Evolutionary conservation across 53 echinoderm and acorn worm genomes (phyloP), one percentile per base, ranked within the genome.

Genomic region (Hippasteria phrygiana): DNA sequence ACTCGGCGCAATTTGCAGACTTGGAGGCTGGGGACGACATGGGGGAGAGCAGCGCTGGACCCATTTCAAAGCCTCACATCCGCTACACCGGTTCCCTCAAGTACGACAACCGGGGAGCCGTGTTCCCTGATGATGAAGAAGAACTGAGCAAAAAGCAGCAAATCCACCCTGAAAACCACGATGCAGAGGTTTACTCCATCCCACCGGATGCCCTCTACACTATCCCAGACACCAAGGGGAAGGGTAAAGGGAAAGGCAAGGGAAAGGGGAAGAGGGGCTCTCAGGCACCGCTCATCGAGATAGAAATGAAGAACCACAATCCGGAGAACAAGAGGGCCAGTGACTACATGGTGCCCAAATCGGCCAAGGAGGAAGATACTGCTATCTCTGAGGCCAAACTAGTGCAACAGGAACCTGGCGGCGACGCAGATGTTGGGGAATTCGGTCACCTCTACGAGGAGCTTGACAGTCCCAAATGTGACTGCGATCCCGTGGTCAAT

Each of bases 1-100:
- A 97, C 33, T 91, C 97, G 18, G 87, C 91, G 37, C 62, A 86
- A 1, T 96, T 96, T 88, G 93, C 95, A 37, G 93, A 90, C 62
- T 71, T 95, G 31, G 91, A 78, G 24, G 20, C 6, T 2, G 43
- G 72, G 17, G 85, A 86, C 28, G 76, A 65, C 39, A 5, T 28
- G 48, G 77, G 64, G 39, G 79, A 69, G 89, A 79, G 70, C 78
- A 70, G 37, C 34, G 8, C 24, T n/a, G 81, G 63, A 7, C 41
- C 24, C 26, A 31, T 29, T 11, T 81, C 81, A 18, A 65, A 63
- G 17, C 63, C 18, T 2, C 72, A 81, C 8, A 81, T 81, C 16
- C 64, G 81, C 28, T 81, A 81, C 81, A 81, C 81, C 4, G 81
- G 81, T 6, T 81, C 81, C 27, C 9, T 81, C 65, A 35, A 33